Conservation (phyloP, 2,888 invertebrate genomes). For the Junonia oenone region DNA sequence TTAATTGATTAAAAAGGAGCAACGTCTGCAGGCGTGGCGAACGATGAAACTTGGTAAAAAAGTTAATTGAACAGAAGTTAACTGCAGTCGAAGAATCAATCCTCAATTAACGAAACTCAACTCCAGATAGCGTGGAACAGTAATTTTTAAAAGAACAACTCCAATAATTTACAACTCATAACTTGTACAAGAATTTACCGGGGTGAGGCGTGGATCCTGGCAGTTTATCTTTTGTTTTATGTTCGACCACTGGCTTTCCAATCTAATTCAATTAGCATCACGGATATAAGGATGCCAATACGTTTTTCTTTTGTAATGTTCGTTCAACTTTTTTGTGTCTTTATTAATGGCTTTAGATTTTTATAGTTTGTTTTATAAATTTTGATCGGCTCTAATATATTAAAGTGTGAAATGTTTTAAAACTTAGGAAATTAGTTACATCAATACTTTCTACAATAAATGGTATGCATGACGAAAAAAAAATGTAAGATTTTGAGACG, state of each 20-base stretch:
- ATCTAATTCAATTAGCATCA: conserved; percentile 60
- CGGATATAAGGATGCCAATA: conserved; percentile 25
- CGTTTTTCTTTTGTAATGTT: no score
- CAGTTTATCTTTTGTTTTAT: conserved; percentile 66
- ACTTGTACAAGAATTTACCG: conserved; percentile 51
- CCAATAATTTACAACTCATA: conserved; percentile 23
- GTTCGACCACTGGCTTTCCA: conserved; percentile 47
- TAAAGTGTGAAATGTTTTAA: no score
- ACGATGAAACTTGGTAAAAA: background rate
- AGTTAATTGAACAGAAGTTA: background rate
- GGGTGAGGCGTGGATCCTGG: conserved; percentile 56
- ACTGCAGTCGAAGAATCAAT: background rate
- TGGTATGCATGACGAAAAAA: no score
- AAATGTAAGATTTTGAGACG: no score
- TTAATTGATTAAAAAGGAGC: no score
- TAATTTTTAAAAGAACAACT: conserved; percentile 24
- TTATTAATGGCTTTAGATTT: no score
- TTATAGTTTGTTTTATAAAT: no score
- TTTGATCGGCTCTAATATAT: no score
- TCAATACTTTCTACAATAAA: no score
- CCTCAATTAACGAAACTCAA: conserved; percentile 9
- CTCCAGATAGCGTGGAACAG: conserved; percentile 13
- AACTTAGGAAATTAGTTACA: no score
- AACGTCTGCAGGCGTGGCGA: background rate
- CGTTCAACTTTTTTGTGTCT: no score